Evolutionary conservation across 2,888 invertebrate genomes (phyloP).

Genomic region (Limnephilus rhombicus): DNA sequence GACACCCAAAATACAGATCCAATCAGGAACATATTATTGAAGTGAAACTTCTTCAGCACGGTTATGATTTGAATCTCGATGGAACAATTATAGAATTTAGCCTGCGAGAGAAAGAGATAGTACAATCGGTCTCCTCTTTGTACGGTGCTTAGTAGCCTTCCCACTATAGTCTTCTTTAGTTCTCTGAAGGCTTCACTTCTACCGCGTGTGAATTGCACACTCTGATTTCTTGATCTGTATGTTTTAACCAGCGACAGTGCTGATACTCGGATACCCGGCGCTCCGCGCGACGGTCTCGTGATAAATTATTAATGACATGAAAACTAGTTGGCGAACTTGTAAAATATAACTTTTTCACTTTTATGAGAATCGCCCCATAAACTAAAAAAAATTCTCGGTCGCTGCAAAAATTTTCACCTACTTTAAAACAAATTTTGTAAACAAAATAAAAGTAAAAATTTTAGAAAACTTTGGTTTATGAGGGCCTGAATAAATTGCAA

Average conservation of each 20-base stretch:
- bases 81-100: too few species aligned
- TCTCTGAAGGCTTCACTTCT: too few species aligned
- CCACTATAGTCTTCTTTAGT: too few species aligned
- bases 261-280: neutral
- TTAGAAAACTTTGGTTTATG: neutral
- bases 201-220: too few species aligned
- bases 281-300: neutral
- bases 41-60: too few species aligned
- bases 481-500: neutral
- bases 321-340: neutral
- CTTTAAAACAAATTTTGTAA: neutral
- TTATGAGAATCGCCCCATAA: neutral
- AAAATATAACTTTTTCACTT: neutral
- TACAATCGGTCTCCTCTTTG: too few species aligned
- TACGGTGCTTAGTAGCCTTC: too few species aligned
- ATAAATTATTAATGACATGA: conserved; percentile 34
- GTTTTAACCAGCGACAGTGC: neutral
- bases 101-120: too few species aligned
- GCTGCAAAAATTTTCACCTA: neutral
- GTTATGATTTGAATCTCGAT: too few species aligned
- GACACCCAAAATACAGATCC: too few species aligned
- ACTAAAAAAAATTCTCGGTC: neutral
- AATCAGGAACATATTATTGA: too few species aligned
- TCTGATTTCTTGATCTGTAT: too few species aligned
- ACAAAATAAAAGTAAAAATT: neutral